Base-by-base conservation (phyloP, 2,888 invertebrate genomes). In the Sthenelais limicola region DNA sequence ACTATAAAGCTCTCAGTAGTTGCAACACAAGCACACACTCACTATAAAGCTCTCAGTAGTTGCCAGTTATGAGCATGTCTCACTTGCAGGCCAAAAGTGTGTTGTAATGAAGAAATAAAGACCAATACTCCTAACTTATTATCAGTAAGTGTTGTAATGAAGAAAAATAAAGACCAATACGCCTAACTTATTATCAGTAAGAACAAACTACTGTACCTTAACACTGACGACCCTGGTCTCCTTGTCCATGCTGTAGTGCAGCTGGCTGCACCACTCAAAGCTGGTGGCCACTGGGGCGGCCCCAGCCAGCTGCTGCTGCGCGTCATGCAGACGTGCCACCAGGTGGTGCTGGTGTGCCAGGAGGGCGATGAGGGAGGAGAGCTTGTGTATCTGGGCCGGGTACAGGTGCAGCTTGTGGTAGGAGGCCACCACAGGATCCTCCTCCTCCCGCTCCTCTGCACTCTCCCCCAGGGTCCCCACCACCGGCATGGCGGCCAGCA, bases 191-290 rank as follows among this genome's bases (percentile, higher is more conserved):
- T 43, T 43, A 43, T 18, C 51, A 51, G 21, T 51, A 26, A 51
- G 21, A 51, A n/a, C n/a, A n/a, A n/a, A n/a, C n/a, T n/a, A n/a
- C n/a, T 43, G 15, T 43, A 86, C 85, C 80, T 81, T 79, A 48
- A 85, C 75, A 43, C 76, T 72, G 21, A 84, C 81, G 67, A 72
- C 35, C n/a, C 48, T 30, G 15, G 48, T 51, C 35, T 77, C 77
- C 12, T 68, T 62, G 33, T 68, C 38, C 33, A 75, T 73, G 24
- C n/a, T 70, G 68, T 80, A 78, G 48, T 54, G 70, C 12, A 80
- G 73, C 76, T 86, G 85, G 26, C 80, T 76, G 47, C 77, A 76
- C 85, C 86, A 86, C 28, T 81, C 81, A 49, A 86, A 80, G 58
- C 80, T 79, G 3, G 73, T 43, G 12, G 47, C 26, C 18, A 76